These are phyloP conservation scores for Orius insidiosus DNA, from an alignment of 1,140 invertebrate species.

Conservation along the genomic window DNA sequence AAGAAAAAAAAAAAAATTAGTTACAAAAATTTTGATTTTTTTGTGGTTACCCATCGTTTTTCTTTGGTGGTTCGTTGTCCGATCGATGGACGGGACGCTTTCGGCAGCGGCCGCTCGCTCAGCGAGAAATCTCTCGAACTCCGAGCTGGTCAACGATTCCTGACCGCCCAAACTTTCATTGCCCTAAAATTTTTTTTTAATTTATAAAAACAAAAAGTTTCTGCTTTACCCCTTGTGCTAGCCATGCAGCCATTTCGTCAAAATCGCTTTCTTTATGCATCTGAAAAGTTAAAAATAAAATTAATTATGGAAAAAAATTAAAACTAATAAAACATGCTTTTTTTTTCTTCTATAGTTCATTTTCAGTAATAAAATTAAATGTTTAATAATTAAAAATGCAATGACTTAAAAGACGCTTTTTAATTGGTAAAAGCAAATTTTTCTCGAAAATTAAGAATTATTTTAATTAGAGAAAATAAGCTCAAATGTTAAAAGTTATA, in stretches of 20 bases:
- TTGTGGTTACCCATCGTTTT: constrained; percentile 4
- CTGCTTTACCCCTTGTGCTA: constrained; percentile 49
- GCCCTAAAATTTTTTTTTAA: constrained; percentile 7
- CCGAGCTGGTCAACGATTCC: constrained; percentile 65
- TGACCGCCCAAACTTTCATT: constrained; percentile 33
- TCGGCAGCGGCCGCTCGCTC: constrained; percentile 74
- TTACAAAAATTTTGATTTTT: neutral
- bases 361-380: too few species aligned
- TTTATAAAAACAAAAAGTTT: too few species aligned
- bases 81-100: constrained; percentile 30
- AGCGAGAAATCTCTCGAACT: constrained; percentile 83
- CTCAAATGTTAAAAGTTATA: too few species aligned
- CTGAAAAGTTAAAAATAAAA: constrained; percentile 28
- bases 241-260: constrained; percentile 87
- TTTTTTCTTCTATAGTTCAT: too few species aligned
- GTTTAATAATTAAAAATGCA: too few species aligned
- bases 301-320: neutral
- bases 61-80: constrained; percentile 2
- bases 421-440: too few species aligned
- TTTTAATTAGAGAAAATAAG: too few species aligned
- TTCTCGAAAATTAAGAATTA: too few species aligned
- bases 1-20: too few species aligned
- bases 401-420: too few species aligned
- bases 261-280: constrained; percentile 71
- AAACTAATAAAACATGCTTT: neutral